Percentiles rank a stretch among this genome's conserved stretches.
Conservation (phyloP, 2,888 invertebrate species). For the Osmoderma eremita region DNA sequence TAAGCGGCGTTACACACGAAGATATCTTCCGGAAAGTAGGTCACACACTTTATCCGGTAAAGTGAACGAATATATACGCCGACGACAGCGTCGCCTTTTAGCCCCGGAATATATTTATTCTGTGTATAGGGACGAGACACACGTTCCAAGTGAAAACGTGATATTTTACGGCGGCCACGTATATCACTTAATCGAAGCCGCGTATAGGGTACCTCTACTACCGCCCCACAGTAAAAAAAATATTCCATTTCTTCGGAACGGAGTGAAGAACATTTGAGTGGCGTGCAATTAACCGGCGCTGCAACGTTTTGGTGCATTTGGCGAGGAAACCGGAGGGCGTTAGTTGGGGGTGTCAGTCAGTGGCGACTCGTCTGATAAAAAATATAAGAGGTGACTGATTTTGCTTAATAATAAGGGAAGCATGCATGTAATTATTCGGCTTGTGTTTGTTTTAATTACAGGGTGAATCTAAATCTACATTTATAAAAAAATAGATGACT, state of each 20-base stretch:
- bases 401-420: no score
- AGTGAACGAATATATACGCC: conserved; percentile 5
- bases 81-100: background rate
- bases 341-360: no score
- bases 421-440: no score
- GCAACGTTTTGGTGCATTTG: conserved; percentile 54
- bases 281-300: conserved; percentile 49
- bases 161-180: background rate
- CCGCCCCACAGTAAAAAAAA: conserved; percentile 7
- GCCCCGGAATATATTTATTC: conserved; percentile 3
- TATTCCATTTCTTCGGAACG: conserved; percentile 28
- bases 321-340: conserved; percentile 45
- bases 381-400: no score
- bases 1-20: conserved; percentile 2
- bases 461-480: no score
- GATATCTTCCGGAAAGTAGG: conserved; percentile 9
- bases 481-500: no score
- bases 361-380: conserved; percentile 8
- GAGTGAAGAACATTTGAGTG: conserved; percentile 33
- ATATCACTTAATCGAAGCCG: conserved; percentile 22
- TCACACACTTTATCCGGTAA: conserved; percentile 14
- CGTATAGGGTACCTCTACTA: no score
- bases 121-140: background rate
- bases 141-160: conserved; percentile 13
- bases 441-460: no score